These are phyloP conservation scores for Intellagama lesueurii DNA, from an alignment of 2,797 vertebrate genomes.

Conservation along the genomic window DNA sequence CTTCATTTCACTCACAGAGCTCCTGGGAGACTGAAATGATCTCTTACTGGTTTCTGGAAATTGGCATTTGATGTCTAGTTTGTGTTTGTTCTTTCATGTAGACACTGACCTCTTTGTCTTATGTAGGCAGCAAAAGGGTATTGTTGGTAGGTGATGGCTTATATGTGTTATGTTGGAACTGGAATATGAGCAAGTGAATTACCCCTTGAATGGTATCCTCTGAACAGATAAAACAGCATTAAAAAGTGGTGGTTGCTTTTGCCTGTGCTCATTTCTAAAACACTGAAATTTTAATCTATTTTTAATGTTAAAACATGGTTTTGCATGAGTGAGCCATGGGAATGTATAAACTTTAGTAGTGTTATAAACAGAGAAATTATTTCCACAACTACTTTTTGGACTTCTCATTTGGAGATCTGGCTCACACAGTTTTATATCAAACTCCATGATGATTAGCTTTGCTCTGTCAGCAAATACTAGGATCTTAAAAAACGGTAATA, in stretches of 20 bases:
- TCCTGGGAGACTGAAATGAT: background rate
- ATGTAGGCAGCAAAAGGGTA: background rate
- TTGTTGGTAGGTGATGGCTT: background rate
- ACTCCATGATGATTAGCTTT: conserved; percentile 32
- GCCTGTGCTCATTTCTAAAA: background rate
- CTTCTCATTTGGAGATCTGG: conserved; percentile 18
- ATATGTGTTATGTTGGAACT: background rate
- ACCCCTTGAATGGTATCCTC: background rate
- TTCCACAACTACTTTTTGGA: conserved; percentile 2
- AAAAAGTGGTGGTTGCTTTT: background rate
- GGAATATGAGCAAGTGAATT: background rate
- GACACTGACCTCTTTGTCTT: background rate
- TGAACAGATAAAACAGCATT: background rate
- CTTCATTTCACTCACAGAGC: background rate
- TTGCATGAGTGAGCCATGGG: background rate
- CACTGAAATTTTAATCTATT: background rate
- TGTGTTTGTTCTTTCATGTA: background rate
- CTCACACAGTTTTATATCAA: conserved; percentile 21
- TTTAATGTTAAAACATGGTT: background rate
- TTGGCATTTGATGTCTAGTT: background rate
- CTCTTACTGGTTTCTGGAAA: background rate
- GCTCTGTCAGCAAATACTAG: conserved; percentile 47
- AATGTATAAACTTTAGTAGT: background rate
- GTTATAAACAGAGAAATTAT: background rate
- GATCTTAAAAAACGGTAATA: background rate